Conservation (phyloP, 1,140 invertebrate genomes). For the Camponotus floridanus region DNA sequence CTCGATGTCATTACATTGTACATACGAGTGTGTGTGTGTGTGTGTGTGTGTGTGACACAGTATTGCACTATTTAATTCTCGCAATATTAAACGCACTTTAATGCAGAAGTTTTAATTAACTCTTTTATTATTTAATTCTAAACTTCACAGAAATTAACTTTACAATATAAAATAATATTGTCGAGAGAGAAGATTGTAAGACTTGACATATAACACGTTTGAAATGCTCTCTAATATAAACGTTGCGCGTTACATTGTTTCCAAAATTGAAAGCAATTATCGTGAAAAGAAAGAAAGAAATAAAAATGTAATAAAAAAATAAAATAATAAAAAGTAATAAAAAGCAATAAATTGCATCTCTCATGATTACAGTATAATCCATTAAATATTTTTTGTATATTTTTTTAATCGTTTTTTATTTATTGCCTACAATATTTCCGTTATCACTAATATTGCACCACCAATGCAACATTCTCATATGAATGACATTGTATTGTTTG, state of each 20-base stretch:
- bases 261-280: not conserved
- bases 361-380: not conserved
- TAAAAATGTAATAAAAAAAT: slow-evolving; percentile 14
- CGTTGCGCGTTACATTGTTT: not conserved
- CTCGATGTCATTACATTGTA: slow-evolving; percentile 26
- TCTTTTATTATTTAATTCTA: not conserved
- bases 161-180: slow-evolving; percentile 13
- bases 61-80: slow-evolving; percentile 25
- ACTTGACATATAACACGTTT: not conserved
- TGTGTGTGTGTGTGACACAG: not conserved
- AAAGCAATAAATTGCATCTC: not conserved
- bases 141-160: not conserved
- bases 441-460: not conserved
- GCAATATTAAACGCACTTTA: not conserved
- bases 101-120: not conserved
- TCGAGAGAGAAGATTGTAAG: not conserved
- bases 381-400: slow-evolving; percentile 11
- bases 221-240: not conserved
- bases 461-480: not conserved
- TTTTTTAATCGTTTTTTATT: not conserved
- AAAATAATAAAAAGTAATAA: not conserved
- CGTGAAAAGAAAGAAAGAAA: not conserved
- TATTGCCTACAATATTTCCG: slow-evolving; percentile 1
- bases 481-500: not conserved
- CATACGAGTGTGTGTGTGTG: not conserved